Evolutionary conservation across 2,888 invertebrate species (phyloP).

Genomic region (Meganola albula): DNA sequence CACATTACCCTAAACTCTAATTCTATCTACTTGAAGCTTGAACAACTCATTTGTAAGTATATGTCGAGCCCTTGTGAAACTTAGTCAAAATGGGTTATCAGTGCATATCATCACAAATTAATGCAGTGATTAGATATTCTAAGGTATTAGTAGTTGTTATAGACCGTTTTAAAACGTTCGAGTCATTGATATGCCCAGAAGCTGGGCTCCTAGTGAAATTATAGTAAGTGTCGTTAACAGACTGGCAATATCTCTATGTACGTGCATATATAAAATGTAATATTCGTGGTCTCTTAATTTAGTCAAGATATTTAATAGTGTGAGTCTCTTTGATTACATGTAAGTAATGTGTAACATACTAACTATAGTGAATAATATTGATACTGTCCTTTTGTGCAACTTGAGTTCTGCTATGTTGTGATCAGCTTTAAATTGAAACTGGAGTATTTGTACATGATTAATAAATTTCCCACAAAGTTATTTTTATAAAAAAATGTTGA

Average conservation of each 20-base stretch:
- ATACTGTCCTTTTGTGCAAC: constrained; percentile 72
- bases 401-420: constrained; percentile 74
- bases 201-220: constrained; percentile 73
- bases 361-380: constrained; percentile 57
- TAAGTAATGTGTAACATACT: constrained; percentile 70
- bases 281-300: constrained; percentile 75
- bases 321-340: constrained; percentile 71
- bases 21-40: constrained; percentile 58
- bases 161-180: constrained; percentile 69
- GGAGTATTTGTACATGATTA: constrained; percentile 68
- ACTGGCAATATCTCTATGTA: constrained; percentile 76
- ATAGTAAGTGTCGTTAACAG: constrained; percentile 73
- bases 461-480: constrained; percentile 67
- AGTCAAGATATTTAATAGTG: constrained; percentile 77
- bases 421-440: constrained; percentile 73
- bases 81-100: constrained; percentile 68
- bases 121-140: constrained; percentile 76
- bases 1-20: constrained; percentile 52
- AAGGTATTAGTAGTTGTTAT: constrained; percentile 77
- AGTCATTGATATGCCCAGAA: constrained; percentile 72
- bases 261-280: constrained; percentile 73
- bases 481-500: constrained; percentile 71
- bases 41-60: constrained; percentile 52
- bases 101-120: constrained; percentile 78
- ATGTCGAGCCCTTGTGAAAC: constrained; percentile 53